Evolutionary conservation across 2,797 vertebrate species (phyloP).

Genomic region (Falco columbarius): DNA sequence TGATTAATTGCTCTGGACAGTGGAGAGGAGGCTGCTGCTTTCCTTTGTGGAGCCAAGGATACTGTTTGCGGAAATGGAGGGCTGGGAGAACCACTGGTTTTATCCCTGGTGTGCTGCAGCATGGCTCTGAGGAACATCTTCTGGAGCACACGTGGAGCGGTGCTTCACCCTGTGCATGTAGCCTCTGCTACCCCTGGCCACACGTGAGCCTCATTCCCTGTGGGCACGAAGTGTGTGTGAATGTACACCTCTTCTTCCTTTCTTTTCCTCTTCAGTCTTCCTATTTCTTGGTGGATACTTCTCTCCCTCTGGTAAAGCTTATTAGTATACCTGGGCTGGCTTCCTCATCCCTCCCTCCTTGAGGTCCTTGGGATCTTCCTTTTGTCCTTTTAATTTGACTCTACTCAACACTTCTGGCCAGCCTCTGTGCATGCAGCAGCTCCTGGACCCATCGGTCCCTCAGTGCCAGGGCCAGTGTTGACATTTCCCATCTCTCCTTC

Average conservation of each 20-base stretch:
- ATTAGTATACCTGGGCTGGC: not conserved
- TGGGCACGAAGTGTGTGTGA: not conserved
- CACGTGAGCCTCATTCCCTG: not conserved
- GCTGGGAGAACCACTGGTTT: not conserved
- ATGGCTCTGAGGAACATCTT: not conserved
- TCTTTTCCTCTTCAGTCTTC: not conserved
- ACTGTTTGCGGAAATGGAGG: not conserved
- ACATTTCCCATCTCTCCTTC: not conserved
- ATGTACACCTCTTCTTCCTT: not conserved
- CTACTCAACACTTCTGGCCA: not conserved
- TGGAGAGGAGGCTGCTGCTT: not conserved
- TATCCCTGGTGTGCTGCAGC: not conserved
- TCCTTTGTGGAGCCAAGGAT: not conserved
- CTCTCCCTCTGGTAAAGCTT: not conserved
- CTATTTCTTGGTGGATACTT: not conserved
- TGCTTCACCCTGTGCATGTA: rapidly evolving
- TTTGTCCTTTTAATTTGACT: not conserved
- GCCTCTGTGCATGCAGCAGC: not conserved
- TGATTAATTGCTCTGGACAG: not conserved
- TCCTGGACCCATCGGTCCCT: not conserved
- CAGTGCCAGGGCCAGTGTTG: not conserved
- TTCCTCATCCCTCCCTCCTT: not conserved
- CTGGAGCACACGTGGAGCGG: rapidly evolving
- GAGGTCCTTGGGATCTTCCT: not conserved
- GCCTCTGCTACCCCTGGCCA: not conserved